A percentile compares a stretch with the other conserved stretches of the same genome.
Evolutionary conservation across 2,113 vertebrate genomes (phyloP).

Genomic region (Podarcis raffonei): DNA sequence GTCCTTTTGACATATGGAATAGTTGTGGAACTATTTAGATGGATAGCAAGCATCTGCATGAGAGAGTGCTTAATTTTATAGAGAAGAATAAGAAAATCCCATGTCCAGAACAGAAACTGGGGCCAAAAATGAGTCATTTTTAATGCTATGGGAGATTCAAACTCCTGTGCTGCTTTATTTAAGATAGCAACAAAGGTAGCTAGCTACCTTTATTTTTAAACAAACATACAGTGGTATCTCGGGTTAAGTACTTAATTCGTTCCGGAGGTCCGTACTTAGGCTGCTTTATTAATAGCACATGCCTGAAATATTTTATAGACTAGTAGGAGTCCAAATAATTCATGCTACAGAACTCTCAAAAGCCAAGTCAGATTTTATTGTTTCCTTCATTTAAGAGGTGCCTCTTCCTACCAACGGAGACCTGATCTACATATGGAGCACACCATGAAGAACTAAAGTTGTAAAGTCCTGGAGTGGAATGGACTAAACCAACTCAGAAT

Average conservation of each 20-base stretch:
- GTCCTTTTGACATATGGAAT: background rate
- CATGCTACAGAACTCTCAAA: background rate
- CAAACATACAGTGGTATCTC: too few species aligned
- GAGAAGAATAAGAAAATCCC: background rate
- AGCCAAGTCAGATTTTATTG: background rate
- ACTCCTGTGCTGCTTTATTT: background rate
- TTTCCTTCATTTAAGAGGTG: background rate
- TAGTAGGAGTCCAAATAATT: slow-evolving; percentile 27
- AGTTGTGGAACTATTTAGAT: background rate
- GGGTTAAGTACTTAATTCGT: too few species aligned
- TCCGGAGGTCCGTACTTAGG: too few species aligned
- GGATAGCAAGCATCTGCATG: background rate
- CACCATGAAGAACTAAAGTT: background rate
- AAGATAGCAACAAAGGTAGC: background rate
- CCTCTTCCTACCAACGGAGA: background rate
- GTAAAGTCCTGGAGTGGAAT: background rate
- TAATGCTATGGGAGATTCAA: too few species aligned
- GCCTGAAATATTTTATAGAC: background rate
- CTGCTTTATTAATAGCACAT: slow-evolving; percentile 12
- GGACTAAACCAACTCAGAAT: background rate
- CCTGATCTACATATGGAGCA: background rate
- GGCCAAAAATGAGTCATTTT: background rate
- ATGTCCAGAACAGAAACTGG: background rate
- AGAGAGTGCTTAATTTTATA: background rate
- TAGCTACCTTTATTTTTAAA: background rate